Conservation (phyloP, 2,113 vertebrate species). For the Desmodus rotundus region DNA sequence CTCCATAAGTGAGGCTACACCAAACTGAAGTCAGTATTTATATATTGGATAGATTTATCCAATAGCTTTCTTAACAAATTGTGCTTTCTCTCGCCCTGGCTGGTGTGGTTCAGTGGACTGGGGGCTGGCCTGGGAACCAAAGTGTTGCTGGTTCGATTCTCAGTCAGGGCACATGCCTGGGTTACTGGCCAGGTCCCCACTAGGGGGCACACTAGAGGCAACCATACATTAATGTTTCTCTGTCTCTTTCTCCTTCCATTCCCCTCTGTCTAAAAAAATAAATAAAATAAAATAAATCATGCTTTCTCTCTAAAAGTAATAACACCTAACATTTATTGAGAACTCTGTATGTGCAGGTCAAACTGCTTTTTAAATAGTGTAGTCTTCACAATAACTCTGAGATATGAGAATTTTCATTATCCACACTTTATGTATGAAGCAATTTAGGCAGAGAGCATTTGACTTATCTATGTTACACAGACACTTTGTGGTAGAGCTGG, state of each 20-base stretch:
- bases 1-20: not conserved
- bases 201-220: too few relatives aligned
- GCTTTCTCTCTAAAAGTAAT: not conserved
- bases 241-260: too few relatives aligned
- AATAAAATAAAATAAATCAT: not conserved
- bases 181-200: too few relatives aligned
- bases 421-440: not conserved
- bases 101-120: too few relatives aligned
- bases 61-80: not conserved
- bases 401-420: not conserved
- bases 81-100: too few relatives aligned
- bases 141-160: too few relatives aligned
- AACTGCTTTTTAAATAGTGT: not conserved
- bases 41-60: not conserved
- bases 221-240: too few relatives aligned
- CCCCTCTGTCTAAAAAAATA: too few relatives aligned
- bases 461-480: not conserved
- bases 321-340: not conserved
- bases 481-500: not conserved
- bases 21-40: not conserved
- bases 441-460: not conserved
- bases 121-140: too few relatives aligned
- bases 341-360: not conserved
- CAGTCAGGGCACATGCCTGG: too few relatives aligned
- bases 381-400: not conserved